These are phyloP conservation scores for Gymnoscopelus braueri DNA, from an alignment of 2,797 vertebrate genomes.

Conservation along the genomic window DNA sequence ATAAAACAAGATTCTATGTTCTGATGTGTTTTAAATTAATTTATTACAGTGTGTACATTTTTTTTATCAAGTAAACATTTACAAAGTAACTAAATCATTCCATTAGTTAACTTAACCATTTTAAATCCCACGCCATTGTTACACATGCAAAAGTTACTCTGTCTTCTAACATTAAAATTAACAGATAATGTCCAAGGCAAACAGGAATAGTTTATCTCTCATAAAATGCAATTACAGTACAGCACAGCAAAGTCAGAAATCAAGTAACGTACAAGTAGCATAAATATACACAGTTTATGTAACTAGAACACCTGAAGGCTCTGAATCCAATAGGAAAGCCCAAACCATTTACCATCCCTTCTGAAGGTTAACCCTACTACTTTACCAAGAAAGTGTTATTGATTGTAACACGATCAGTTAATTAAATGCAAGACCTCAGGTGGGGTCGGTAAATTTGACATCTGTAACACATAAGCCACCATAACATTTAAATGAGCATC, in stretches of 20 bases:
- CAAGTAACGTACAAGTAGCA: conserved; percentile 58
- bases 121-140: conserved; percentile 42
- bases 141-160: conserved; percentile 65
- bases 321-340: conserved; percentile 52
- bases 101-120: conserved; percentile 36
- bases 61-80: conserved; percentile 65
- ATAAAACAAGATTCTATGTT: conserved; percentile 25
- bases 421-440: conserved; percentile 26
- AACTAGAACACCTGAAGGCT: conserved; percentile 37
- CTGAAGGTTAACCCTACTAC: conserved; percentile 19
- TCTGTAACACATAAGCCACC: conserved; percentile 1
- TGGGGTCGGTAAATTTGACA: conserved; percentile 3
- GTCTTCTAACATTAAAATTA: conserved; percentile 53
- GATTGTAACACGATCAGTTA: conserved; percentile 2
- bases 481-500: conserved; percentile 19
- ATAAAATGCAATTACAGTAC: conserved; percentile 59
- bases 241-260: conserved; percentile 64
- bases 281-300: conserved; percentile 63
- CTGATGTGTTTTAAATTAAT: conserved; percentile 70
- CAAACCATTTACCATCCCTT: conserved; percentile 25
- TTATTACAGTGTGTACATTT: conserved; percentile 74
- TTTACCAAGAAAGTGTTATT: not conserved
- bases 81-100: conserved; percentile 57
- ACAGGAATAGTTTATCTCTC: conserved; percentile 58
- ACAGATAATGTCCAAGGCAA: conserved; percentile 63